Percentiles rank a stretch among this genome's conserved stretches.
phyloP scores from a whole-genome alignment of 2,888 invertebrate genomes.

The Deroplatys truncata region DNA sequence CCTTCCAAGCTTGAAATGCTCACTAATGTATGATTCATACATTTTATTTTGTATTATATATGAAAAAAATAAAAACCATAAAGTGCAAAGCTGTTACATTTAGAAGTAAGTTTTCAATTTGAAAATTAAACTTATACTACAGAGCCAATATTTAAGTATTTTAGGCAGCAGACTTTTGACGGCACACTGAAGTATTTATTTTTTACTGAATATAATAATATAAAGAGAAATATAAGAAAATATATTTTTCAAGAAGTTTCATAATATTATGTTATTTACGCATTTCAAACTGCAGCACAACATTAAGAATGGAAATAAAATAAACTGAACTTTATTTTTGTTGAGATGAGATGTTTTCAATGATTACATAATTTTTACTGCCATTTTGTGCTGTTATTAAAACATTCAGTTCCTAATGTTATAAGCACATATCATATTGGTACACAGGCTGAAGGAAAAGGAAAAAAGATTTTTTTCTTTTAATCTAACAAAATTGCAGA shows the following conservation, averaged over 20 bases:
- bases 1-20: background rate
- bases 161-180: background rate
- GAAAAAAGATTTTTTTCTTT: too few species aligned
- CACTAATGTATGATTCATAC: background rate
- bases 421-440: background rate
- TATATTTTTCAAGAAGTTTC: background rate
- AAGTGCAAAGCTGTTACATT: background rate
- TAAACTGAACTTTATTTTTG: background rate
- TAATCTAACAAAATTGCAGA: too few species aligned
- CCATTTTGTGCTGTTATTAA: background rate
- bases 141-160: background rate
- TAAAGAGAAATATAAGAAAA: background rate
- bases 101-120: background rate
- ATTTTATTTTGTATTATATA: background rate
- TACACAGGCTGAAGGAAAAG: background rate
- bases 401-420: background rate
- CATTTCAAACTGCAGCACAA: background rate
- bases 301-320: background rate
- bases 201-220: background rate
- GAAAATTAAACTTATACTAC: background rate
- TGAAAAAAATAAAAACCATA: background rate
- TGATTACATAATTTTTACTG: background rate
- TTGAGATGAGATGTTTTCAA: background rate
- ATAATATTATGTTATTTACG: background rate
- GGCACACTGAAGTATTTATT: background rate